These are phyloP conservation scores for Onychostruthus taczanowskii DNA, from an alignment of 2,113 vertebrate species.

Conservation along the genomic window DNA sequence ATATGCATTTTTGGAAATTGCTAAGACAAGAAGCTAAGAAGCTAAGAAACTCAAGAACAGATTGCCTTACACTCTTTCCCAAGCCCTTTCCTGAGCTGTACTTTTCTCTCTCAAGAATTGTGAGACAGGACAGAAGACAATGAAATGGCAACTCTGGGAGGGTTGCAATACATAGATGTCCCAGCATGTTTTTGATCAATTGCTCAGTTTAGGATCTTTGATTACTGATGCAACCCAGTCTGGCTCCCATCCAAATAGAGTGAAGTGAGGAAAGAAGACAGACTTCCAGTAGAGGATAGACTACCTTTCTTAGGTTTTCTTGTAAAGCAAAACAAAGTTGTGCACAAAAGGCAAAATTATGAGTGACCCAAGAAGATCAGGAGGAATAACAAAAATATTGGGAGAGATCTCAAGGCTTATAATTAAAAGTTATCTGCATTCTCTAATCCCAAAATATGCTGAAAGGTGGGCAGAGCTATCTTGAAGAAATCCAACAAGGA, in stretches of 20 bases:
- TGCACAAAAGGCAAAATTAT: not conserved
- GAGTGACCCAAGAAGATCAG: not conserved
- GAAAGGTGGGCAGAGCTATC: not conserved
- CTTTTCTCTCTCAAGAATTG: not conserved
- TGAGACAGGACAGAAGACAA: not conserved
- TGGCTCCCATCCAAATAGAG: not conserved
- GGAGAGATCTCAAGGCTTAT: not conserved
- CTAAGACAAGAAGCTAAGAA: not conserved
- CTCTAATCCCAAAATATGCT: not conserved
- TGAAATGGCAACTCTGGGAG: not conserved
- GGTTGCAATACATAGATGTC: not conserved
- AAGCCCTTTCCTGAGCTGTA: not conserved
- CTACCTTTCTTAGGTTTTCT: not conserved
- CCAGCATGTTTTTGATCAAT: not conserved
- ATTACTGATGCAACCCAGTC: not conserved
- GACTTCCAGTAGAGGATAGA: not conserved
- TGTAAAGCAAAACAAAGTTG: not conserved
- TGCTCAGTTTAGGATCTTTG: not conserved
- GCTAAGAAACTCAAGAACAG: not conserved
- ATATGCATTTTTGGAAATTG: not conserved
- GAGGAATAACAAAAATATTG: not conserved
- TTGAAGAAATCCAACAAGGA: not conserved
- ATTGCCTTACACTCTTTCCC: not conserved
- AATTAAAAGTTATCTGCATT: not conserved
- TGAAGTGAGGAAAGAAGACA: not conserved